Base-by-base conservation (phyloP, 2,797 vertebrate genomes). In the Carduelis carduelis region DNA sequence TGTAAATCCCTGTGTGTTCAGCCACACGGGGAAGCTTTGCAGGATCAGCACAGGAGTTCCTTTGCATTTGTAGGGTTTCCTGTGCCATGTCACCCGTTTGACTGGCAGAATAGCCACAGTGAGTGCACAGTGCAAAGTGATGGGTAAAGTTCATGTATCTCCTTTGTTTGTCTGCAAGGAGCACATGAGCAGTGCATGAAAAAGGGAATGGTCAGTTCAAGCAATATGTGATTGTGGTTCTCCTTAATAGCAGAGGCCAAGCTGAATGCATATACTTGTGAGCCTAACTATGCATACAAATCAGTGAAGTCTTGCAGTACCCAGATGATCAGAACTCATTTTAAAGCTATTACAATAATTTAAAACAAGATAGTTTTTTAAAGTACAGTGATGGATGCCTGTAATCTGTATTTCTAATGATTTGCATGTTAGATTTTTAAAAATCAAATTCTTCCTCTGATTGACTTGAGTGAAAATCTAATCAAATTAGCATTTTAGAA, bases 401-500 rank as follows among this genome's bases (percentile, higher is more conserved):
- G 27, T 79, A 55, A 80, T 85, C 66, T 71, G 22, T 90, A 17
- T 77, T 65, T 89, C 47, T 78, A 72, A 83, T 53, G 7, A 71
- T 72, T 79, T 82, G 23, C 87, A 37, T 1, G 1, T 57, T 89
- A 55, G 49, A 83, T 77, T 87, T 87, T 78, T 72, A 37, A 83
- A 94, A 96, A 83, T 87, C 34, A 64, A 34, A 63, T 92, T 76
- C 60, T 68, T 83, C 13, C 7, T 56, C 59, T 87, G 80, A 89
- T 53, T 91, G 63, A 86, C 41, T 81, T 87, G 61, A 87, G 49
- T 83, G 61, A 93, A 95, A 91, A 95, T 75, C 64, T 86, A 86
- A 95, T 91, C 70, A 94, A 87, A 86, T 91, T 83, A 91, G 44
- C 37, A 61, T 91, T 90, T 83, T 92, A 63, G 66, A 96, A 76